phyloP scores from a whole-genome alignment of 2,113 vertebrate genomes.

The Oceanodroma tethys region DNA sequence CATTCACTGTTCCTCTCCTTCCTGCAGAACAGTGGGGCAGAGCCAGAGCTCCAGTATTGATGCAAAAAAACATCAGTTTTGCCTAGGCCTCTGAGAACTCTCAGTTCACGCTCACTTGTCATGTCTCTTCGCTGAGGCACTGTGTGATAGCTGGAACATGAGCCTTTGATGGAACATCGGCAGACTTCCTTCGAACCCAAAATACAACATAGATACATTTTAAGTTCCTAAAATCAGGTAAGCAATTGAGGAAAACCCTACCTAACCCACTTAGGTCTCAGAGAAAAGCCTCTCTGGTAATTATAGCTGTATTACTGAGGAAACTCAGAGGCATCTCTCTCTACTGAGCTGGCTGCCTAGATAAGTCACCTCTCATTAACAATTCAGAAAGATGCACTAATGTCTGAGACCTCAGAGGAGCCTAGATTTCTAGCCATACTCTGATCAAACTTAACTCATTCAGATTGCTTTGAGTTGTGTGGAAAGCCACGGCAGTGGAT shows the following conservation, averaged over 20 bases:
- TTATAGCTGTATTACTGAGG: not conserved
- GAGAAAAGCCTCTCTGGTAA: not conserved
- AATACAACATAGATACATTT: not conserved
- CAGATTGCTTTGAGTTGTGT: not conserved
- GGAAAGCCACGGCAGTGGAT: not conserved
- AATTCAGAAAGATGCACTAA: not conserved
- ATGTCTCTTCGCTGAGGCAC: not conserved
- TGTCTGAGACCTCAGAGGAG: not conserved
- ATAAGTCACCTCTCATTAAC: not conserved
- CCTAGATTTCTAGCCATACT: not conserved
- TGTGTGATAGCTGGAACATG: not conserved
- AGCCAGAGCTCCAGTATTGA: not conserved
- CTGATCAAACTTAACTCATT: not conserved
- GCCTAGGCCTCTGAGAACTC: not conserved
- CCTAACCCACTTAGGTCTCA: not conserved
- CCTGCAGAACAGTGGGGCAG: not conserved
- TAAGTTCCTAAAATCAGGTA: not conserved
- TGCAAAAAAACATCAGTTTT: not conserved
- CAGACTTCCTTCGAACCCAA: not conserved
- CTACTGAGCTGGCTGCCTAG: not conserved
- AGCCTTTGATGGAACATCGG: not conserved
- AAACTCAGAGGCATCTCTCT: not conserved
- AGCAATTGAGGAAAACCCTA: not conserved
- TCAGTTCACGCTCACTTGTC: not conserved
- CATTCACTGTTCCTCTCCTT: not conserved